These are phyloP conservation scores for Iphiclides podalirius DNA, from an alignment of 2,888 invertebrate species.

Conservation along the genomic window DNA sequence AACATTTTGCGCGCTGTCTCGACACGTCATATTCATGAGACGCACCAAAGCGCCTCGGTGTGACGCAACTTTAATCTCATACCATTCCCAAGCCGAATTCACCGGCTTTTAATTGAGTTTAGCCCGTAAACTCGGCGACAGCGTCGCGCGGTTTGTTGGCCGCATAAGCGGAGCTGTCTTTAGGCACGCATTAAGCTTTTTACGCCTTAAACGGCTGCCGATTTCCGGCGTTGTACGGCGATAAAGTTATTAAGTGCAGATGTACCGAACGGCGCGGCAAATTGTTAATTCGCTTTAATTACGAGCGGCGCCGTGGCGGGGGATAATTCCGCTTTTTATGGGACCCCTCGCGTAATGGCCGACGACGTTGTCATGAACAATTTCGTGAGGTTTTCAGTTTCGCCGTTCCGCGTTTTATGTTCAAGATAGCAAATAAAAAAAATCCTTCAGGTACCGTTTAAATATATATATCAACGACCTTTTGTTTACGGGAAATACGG, in stretches of 20 bases:
- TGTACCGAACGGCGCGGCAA: constrained; percentile 59
- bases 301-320: constrained; percentile 50
- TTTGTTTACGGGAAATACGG: too few species aligned
- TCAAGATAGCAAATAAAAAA: constrained; percentile 29
- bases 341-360: constrained; percentile 57
- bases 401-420: constrained; percentile 33
- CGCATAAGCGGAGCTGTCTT: constrained; percentile 50
- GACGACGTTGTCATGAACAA: constrained; percentile 65
- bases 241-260: constrained; percentile 67
- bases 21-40: constrained; percentile 39
- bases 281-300: constrained; percentile 73
- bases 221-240: constrained; percentile 51
- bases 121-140: constrained; percentile 51
- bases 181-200: constrained; percentile 48
- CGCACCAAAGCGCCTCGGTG: constrained; percentile 40
- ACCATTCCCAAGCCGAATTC: constrained; percentile 56
- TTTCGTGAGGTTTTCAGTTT: constrained; percentile 51
- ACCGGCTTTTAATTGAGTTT: constrained; percentile 69
- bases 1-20: too few species aligned
- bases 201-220: constrained; percentile 35
- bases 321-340: constrained; percentile 70
- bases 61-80: constrained; percentile 70
- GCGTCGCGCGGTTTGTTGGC: constrained; percentile 57
- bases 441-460: constrained; percentile 29
- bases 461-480: too few species aligned